Evolutionary conservation across 2,113 vertebrate species (phyloP).

Genomic region (Sturnira hondurensis): DNA sequence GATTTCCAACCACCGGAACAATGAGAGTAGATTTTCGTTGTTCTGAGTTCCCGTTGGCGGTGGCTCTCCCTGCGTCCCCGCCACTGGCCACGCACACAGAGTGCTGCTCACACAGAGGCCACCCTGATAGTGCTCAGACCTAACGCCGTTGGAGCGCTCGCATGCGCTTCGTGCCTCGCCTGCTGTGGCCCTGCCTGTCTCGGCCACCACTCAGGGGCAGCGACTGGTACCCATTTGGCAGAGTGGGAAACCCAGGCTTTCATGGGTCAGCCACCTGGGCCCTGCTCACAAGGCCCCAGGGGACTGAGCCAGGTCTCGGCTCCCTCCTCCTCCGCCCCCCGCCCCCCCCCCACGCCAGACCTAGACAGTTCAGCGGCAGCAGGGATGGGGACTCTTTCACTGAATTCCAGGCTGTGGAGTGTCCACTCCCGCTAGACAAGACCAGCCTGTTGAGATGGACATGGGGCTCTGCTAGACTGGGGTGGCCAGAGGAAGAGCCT

Average conservation of each 20-base stretch:
- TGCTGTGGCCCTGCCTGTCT: accelerated
- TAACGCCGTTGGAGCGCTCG: accelerated
- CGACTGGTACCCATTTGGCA: neutral
- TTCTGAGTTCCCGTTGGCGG: neutral
- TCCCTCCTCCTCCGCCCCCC: too few species aligned
- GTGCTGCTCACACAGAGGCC: neutral
- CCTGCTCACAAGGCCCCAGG: neutral
- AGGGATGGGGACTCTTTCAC: neutral
- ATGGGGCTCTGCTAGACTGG: neutral
- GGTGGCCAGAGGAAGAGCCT: neutral
- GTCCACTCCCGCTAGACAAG: neutral
- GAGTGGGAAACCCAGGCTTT: neutral
- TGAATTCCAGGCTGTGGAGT: neutral
- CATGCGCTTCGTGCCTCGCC: accelerated
- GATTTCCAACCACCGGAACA: neutral
- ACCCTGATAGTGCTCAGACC: neutral
- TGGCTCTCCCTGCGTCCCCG: too few species aligned
- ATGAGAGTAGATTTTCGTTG: too few species aligned
- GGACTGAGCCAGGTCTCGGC: accelerated
- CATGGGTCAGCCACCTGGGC: neutral
- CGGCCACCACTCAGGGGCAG: too few species aligned
- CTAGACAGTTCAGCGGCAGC: neutral
- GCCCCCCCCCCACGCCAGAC: too few species aligned
- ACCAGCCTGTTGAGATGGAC: neutral
- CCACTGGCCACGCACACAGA: too few species aligned